Evolutionary conservation across 2,797 vertebrate genomes (phyloP), one percentile per base, ranked within the genome.

Genomic region (Tokudaia tokunoshimensis): DNA sequence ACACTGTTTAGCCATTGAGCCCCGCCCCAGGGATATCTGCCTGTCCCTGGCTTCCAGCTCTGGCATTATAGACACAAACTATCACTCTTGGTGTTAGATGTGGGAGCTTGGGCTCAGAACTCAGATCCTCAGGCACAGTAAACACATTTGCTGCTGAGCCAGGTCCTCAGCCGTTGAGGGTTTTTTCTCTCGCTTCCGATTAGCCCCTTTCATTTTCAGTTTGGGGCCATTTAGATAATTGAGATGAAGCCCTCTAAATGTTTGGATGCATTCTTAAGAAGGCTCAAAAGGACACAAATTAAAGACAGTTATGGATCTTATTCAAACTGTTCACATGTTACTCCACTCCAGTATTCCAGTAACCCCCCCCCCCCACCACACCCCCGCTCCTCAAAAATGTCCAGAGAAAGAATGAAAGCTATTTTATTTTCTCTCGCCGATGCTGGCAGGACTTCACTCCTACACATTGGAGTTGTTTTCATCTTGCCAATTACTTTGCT

Each of bases 401-500:
- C 78, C 91, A 70, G 78, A 92, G 78, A 93, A 70, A 59, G 87
- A 97, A 97, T 83, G 95, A 92, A 67, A 94, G 94, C 88, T 84
- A 96, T 96, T 96, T 96, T 95, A 90, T 97, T 97, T 96, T 92
- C 79, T 94, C 52, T 86, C 63, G n/a, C 76, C 47, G 63, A 92
- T 84, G 74, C 84, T 96, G 94, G 91, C 95, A 97, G 61, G 65
- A 44, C 87, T 95, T 97, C 89, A 96, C 95, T 96, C 97, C 97
- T 97, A 92, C 94, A 85, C 61, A 94, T 97, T 95, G 97, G 95
- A 93, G 91, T 92, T 97, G 92, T 94, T 97, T 96, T 97, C 97
- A 96, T 95, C 92, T 98, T 91, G 72, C 67, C 96, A 85, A 1
- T 0, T 59, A 95, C 81, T 92, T 80, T 97, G 97, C 97, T 97